These are phyloP conservation scores for Stenopsyche tienmushanensis DNA, from an alignment of 1,140 invertebrate species.

Conservation along the genomic window DNA sequence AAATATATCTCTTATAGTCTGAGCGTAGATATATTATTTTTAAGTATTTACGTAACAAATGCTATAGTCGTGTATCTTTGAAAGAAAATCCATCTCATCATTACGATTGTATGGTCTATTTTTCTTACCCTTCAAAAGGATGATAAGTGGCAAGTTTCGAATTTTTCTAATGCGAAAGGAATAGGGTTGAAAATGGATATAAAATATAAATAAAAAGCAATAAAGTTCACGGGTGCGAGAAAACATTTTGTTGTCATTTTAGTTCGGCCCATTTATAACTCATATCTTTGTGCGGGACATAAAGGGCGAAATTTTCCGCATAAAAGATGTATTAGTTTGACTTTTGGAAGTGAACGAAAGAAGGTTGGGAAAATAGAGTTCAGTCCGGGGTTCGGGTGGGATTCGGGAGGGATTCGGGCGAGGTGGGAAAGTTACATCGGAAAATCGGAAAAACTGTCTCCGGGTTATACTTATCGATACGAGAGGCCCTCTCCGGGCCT, in stretches of 20 bases:
- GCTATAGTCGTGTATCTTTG: too few relatives aligned
- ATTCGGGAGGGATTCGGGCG: neutral
- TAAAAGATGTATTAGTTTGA: conserved; percentile 28
- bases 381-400: neutral
- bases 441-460: conserved; percentile 2
- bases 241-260: conserved; percentile 14
- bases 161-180: too few relatives aligned
- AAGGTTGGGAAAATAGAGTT: neutral
- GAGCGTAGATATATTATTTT: too few relatives aligned
- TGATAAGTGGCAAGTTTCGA: too few relatives aligned
- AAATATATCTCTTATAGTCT: too few relatives aligned
- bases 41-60: too few relatives aligned
- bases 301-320: conserved; percentile 11
- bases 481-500: conserved; percentile 1
- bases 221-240: conserved; percentile 10
- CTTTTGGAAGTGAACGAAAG: conserved; percentile 4
- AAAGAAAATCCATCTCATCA: too few relatives aligned
- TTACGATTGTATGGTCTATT: too few relatives aligned
- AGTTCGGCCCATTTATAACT: conserved; percentile 12
- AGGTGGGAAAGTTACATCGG: neutral
- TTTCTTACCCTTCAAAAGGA: too few relatives aligned
- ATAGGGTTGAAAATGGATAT: conserved; percentile 1
- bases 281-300: conserved; percentile 10
- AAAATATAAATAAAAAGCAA: conserved; percentile 13
- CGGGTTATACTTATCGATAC: conserved; percentile 8